phyloP scores from a whole-genome alignment of 92 coral and sea anemone species.

The Zoanthus sociatus region DNA sequence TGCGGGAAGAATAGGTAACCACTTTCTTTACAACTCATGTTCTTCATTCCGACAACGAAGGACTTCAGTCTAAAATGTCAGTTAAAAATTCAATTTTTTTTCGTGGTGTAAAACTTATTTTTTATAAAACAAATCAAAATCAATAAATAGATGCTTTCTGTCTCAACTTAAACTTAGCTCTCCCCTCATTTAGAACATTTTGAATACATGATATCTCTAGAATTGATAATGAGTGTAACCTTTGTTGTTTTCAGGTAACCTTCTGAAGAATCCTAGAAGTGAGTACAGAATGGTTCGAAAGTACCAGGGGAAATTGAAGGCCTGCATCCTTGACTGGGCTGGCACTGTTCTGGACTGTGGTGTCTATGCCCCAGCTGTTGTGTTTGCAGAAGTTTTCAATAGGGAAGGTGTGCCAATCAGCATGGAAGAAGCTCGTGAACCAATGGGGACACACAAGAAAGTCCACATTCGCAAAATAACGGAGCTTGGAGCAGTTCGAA shows the following conservation, averaged over 20 bases:
- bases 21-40: too few relatives aligned
- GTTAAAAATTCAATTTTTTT: too few relatives aligned
- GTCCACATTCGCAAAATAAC: slow-evolving; percentile 91
- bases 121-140: too few relatives aligned
- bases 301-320: slow-evolving; percentile 91
- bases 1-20: too few relatives aligned
- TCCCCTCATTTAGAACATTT: too few relatives aligned
- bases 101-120: too few relatives aligned
- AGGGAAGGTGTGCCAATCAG: slow-evolving; percentile 95
- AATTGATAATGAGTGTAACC: not conserved
- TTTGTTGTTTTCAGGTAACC: slow-evolving; percentile 53
- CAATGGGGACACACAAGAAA: slow-evolving; percentile 97
- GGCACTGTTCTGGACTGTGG: slow-evolving; percentile 98
- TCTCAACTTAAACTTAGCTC: too few relatives aligned
- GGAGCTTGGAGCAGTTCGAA: slow-evolving; percentile 85
- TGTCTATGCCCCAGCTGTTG: slow-evolving; percentile 93
- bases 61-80: too few relatives aligned
- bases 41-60: too few relatives aligned
- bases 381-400: slow-evolving; percentile 81
- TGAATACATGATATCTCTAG: too few relatives aligned
- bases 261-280: slow-evolving; percentile 83
- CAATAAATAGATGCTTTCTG: too few relatives aligned
- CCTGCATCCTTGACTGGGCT: slow-evolving; percentile 91
- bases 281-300: slow-evolving; percentile 93
- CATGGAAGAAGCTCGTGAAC: slow-evolving; percentile 96